Evolutionary conservation across 2,797 vertebrate species (phyloP).

Genomic region (Oreortyx pictus): DNA sequence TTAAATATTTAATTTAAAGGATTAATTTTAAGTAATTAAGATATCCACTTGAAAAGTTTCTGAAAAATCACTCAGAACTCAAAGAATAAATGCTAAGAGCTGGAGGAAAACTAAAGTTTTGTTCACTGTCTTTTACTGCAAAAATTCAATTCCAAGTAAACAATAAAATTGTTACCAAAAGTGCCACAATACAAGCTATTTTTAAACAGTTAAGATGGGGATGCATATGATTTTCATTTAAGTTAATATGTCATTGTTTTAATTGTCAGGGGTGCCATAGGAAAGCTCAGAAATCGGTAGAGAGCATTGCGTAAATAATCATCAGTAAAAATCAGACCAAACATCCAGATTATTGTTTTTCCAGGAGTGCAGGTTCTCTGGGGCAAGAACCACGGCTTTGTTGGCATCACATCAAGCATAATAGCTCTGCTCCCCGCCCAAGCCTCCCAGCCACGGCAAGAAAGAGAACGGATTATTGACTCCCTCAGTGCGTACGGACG

Average conservation of each 20-base stretch:
- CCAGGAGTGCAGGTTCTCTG: neutral
- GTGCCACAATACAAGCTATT: neutral
- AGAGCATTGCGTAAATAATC: neutral
- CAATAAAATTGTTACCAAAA: neutral
- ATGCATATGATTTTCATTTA: neutral
- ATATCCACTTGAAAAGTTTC: neutral
- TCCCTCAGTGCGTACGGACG: neutral
- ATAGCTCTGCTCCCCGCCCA: neutral
- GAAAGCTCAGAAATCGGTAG: neutral
- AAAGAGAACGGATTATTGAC: neutral
- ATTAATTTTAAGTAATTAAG: neutral
- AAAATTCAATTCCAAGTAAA: neutral
- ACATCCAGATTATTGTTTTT: neutral
- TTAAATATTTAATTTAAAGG: neutral
- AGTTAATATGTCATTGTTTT: neutral
- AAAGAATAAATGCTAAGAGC: neutral
- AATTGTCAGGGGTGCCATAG: neutral
- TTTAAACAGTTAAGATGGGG: neutral
- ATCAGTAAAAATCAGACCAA: neutral
- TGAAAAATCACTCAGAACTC: neutral
- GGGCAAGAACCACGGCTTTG: neutral
- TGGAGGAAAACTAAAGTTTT: neutral
- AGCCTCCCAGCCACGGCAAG: neutral
- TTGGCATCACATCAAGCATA: neutral
- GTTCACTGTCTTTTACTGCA: neutral